Percentiles rank a stretch among this genome's conserved stretches.
These are phyloP conservation scores for Cephalotes varians DNA, from an alignment of 2,888 invertebrate species.

Conservation along the genomic window DNA sequence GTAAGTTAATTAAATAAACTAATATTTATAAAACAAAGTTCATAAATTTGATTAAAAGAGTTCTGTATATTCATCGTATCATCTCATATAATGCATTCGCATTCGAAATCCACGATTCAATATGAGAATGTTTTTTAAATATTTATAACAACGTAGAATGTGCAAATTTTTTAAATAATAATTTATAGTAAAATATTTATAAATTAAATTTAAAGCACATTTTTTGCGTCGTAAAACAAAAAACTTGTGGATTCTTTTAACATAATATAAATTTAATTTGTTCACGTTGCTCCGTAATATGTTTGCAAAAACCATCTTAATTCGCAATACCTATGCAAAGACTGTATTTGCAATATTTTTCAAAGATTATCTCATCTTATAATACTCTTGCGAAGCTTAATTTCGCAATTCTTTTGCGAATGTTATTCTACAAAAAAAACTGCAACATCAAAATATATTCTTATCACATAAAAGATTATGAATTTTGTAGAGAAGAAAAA, in stretches of 20 bases:
- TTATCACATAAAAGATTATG: no score
- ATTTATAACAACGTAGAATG: neutral
- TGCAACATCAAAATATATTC: neutral
- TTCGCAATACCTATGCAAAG: neutral
- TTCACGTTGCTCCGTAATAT: neutral
- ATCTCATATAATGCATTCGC: neutral
- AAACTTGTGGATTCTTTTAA: no score
- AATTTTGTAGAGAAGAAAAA: no score
- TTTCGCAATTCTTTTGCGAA: neutral
- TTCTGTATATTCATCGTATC: neutral
- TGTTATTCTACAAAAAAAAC: neutral
- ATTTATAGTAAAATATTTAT: no score
- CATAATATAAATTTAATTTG: no score
- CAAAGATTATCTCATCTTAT: neutral
- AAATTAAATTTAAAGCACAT: no score
- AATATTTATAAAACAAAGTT: slow-evolving; percentile 2
- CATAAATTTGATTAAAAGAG: neutral
- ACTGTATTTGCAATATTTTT: no score
- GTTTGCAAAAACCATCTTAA: neutral
- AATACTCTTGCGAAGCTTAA: neutral
- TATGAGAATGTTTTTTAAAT: neutral
- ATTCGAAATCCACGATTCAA: neutral
- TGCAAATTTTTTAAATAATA: neutral
- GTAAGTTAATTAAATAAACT: neutral
- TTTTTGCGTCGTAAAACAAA: no score